Conservation (phyloP, 2,888 invertebrate species). For the Cephus rjabovi region DNA sequence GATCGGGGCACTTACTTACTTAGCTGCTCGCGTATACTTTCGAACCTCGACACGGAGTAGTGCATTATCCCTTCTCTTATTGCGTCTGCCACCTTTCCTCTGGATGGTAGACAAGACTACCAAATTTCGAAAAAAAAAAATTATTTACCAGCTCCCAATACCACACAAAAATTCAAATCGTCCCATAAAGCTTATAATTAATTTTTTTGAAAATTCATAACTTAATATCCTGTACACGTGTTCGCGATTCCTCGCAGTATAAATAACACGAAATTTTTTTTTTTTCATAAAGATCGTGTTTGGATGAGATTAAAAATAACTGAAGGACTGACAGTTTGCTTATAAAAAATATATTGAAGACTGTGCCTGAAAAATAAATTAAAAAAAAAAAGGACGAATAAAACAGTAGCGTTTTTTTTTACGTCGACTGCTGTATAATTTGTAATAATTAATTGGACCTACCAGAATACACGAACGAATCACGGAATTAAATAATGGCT, state of each 20-base stretch:
- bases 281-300: background rate
- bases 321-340: background rate
- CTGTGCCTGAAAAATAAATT: background rate
- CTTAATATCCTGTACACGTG: background rate
- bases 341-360: background rate
- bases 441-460: background rate
- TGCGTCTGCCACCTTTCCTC: background rate
- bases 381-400: no score
- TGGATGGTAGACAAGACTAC: background rate
- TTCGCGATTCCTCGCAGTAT: background rate
- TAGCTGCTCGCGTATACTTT: slow-evolving; percentile 49
- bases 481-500: background rate
- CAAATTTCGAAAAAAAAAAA: background rate
- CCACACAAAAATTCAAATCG: no score
- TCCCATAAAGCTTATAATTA: no score
- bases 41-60: slow-evolving; percentile 39
- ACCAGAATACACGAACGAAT: background rate
- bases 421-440: background rate
- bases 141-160: no score
- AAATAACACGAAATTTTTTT: background rate
- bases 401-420: background rate
- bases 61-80: background rate
- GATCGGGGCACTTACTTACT: slow-evolving; percentile 33
- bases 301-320: background rate
- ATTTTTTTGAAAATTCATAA: no score